phyloP scores from a whole-genome alignment of 2,888 invertebrate species.

The Hydropsyche betteni region DNA sequence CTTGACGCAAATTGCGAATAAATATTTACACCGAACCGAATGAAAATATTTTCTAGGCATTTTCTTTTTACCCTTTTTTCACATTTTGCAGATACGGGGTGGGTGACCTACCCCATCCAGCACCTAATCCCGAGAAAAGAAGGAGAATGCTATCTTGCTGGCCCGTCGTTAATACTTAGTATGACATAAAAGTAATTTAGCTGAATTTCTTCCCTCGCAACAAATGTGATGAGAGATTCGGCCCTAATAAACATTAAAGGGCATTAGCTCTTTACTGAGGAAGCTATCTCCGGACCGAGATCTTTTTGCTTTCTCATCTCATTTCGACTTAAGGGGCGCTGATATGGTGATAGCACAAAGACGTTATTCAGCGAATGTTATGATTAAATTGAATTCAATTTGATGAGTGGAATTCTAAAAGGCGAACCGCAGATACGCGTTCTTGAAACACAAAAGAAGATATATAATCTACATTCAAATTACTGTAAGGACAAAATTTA shows the following conservation, averaged over 20 bases:
- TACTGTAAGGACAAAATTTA: too few species aligned
- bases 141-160: slow-evolving; percentile 7
- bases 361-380: slow-evolving; percentile 46
- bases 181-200: slow-evolving; percentile 44
- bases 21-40: slow-evolving; percentile 24
- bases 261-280: slow-evolving; percentile 45
- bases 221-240: slow-evolving; percentile 42
- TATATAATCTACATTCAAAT: too few species aligned
- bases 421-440: neutral
- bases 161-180: slow-evolving; percentile 43
- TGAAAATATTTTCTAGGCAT: slow-evolving; percentile 7
- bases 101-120: too few species aligned
- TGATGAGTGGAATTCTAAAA: slow-evolving; percentile 28
- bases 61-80: neutral
- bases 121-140: too few species aligned
- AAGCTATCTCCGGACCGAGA: slow-evolving; percentile 43
- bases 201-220: slow-evolving; percentile 40
- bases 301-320: slow-evolving; percentile 48
- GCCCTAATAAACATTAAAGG: slow-evolving; percentile 47
- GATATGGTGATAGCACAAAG: slow-evolving; percentile 46
- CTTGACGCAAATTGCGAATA: slow-evolving; percentile 20
- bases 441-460: too few species aligned
- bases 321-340: slow-evolving; percentile 47
- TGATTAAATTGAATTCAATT: slow-evolving; percentile 50
- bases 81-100: too few species aligned